Evolutionary conservation across 2,888 invertebrate genomes (phyloP), one percentile per base, ranked within the genome.

Genomic region (Lottia gigantea): DNA sequence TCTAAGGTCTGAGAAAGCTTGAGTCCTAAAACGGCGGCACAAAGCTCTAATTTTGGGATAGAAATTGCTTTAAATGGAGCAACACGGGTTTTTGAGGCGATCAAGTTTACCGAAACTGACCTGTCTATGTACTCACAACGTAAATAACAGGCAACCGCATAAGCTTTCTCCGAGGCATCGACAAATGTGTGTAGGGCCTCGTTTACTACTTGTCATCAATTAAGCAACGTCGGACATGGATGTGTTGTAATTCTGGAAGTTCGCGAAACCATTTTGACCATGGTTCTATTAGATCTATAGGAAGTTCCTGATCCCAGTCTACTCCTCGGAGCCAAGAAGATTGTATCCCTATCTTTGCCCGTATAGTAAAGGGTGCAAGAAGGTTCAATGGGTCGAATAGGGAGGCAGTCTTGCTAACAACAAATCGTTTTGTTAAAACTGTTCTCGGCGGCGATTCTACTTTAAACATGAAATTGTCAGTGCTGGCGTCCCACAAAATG

Each of bases 11-110:
- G 31, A 31, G 31, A 4, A 31, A 31, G 31, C 31, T 31, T 31
- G 31, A 31, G 31, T 4, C 49, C 16, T 49, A 15, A 14, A 19
- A 49, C 49, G 16, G 49, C 49, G 16, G n/a, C 49, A n/a, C n/a
- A 49, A 49, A 49, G 49, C 19, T 49, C 49, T 49, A 49, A 49
- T 49, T 49, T 49, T n/a, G n/a, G n/a, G n/a, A n/a, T n/a, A n/a
- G n/a, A n/a, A n/a, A n/a, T n/a, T n/a, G n/a, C n/a, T n/a, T n/a
- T n/a, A n/a, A n/a, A n/a, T n/a, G n/a, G n/a, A n/a, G n/a, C n/a
- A n/a, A n/a, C n/a, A n/a, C n/a, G n/a, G n/a, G n/a, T n/a, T n/a
- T 49, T 49, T n/a, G 49, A 49, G 19, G 49, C 49, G n/a, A 49
- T 19, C 49, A 49, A 49, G 49, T 49, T 49, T 19, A 19, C 16